Percentiles rank a stretch among this genome's conserved stretches.
Evolutionary conservation across 1,140 invertebrate species (phyloP).

Genomic region (Caenorhabditis brenneri): DNA sequence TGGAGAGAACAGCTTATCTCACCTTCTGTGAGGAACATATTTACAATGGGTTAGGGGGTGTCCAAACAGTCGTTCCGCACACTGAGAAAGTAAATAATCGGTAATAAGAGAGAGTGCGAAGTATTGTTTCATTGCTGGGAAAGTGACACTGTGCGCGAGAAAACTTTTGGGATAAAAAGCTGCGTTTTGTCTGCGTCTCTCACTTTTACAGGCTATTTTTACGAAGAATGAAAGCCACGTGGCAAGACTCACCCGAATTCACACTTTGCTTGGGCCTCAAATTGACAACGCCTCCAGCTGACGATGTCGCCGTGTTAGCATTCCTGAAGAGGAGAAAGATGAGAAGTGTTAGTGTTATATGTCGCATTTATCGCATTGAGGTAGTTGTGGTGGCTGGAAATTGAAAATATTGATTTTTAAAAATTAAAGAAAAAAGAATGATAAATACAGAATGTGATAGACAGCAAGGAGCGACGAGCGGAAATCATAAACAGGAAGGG

Average conservation of each 20-base stretch:
- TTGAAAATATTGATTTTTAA: neutral
- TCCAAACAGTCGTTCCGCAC: neutral
- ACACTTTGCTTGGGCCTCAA: conserved; percentile 29
- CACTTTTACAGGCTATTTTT: neutral
- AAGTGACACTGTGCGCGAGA: too few relatives aligned
- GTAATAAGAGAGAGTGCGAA: neutral
- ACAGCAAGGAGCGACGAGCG: neutral
- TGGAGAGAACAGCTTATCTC: conserved; percentile 22
- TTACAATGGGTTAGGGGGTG: neutral
- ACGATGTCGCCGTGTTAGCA: neutral
- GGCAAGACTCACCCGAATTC: conserved; percentile 36
- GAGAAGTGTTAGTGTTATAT: neutral
- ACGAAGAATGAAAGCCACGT: neutral
- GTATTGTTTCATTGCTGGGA: conserved; percentile 11
- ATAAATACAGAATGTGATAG: neutral
- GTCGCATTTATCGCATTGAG: conserved; percentile 41
- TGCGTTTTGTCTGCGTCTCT: neutral
- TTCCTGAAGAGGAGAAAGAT: neutral
- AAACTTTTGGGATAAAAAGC: neutral
- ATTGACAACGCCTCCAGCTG: conserved; percentile 33
- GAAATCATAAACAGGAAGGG: neutral
- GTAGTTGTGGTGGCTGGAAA: conserved; percentile 8
- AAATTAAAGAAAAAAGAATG: neutral
- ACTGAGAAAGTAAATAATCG: neutral
- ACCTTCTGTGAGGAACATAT: neutral